Base-by-base conservation (phyloP, 2,888 invertebrate species). In the Cryptosula pallasiana region DNA sequence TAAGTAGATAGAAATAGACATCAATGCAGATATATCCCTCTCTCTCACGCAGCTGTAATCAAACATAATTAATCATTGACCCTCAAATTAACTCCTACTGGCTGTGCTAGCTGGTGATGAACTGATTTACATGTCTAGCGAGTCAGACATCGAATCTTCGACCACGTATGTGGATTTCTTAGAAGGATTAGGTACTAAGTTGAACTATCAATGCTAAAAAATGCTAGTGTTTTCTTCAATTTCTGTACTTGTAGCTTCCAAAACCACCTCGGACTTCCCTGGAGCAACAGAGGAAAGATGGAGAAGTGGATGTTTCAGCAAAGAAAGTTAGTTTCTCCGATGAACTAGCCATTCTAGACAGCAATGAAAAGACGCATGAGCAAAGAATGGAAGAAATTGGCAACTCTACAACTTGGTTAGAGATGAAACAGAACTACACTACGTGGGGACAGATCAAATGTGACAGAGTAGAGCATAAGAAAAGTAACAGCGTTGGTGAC, bases 401-500 rank as follows among this genome's bases (percentile, higher is more conserved):
- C 9, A 63, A 63, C 63, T 70, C 70, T 2, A 54, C 70, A 9
- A 70, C 70, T n/a, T 70, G 70, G 70, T 5, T 36, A 23, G n/a
- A 70, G 70, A 36, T 70, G 70, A 70, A 70, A 23, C 70, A 70
- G 36, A 70, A 70, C 45, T 70, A 54, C 45, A 70, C 70, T 2
- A 70, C 70, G 2, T 70, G 70, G 70, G 70, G 70, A 5, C 70
- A 70, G 70, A 32, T 70, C 45, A 35, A 45, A 32, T 9, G 2
- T 3, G 70, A 54, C 36, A 35, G 32, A 23, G 32, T 2, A 5
- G 55, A 54, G 3, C 13, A 25, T 25, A 70, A 23, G 45, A 70
- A 70, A 23, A 70, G 36, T 36, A 20, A 29, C 9, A 70, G 70
- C 29, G 70, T 70, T 9, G 29, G 29, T 5, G 70, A 70, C 32